phyloP scores from a whole-genome alignment of 1,140 invertebrate genomes.

The Procambarus virginalis region DNA sequence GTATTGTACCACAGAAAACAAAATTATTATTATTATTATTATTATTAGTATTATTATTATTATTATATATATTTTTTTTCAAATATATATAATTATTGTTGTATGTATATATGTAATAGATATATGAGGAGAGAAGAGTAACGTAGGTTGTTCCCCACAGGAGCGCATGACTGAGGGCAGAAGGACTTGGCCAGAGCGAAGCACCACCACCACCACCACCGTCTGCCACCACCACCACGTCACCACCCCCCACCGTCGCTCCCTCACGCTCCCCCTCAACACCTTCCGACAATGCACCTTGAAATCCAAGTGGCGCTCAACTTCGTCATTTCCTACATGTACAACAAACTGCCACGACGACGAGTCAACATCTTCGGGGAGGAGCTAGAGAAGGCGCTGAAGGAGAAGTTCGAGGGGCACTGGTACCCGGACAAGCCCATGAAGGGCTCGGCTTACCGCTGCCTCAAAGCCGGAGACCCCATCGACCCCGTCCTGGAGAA shows the following conservation, averaged over 20 bases:
- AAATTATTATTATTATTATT: no score
- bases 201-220: constrained; percentile 9
- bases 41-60: no score
- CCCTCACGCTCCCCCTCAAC: constrained; percentile 32
- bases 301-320: constrained; percentile 98
- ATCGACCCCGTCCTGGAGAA: constrained; percentile 93
- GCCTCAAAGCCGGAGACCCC: constrained; percentile 91
- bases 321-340: constrained; percentile 98
- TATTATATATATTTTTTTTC: no score
- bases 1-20: no score
- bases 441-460: constrained; percentile 96
- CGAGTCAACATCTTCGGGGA: constrained; percentile 98
- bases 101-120: no score
- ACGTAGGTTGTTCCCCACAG: constrained; percentile 25
- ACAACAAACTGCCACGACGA: constrained; percentile 96
- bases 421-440: constrained; percentile 98
- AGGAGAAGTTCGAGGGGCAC: constrained; percentile 96
- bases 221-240: constrained; percentile 9
- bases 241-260: background rate
- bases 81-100: no score
- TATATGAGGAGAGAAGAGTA: background rate
- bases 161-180: constrained; percentile 34
- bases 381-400: constrained; percentile 94
- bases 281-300: constrained; percentile 88
- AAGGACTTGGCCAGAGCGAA: background rate